Base-by-base conservation (phyloP, 2,888 invertebrate species). In the Drosophila paranaensis region DNA sequence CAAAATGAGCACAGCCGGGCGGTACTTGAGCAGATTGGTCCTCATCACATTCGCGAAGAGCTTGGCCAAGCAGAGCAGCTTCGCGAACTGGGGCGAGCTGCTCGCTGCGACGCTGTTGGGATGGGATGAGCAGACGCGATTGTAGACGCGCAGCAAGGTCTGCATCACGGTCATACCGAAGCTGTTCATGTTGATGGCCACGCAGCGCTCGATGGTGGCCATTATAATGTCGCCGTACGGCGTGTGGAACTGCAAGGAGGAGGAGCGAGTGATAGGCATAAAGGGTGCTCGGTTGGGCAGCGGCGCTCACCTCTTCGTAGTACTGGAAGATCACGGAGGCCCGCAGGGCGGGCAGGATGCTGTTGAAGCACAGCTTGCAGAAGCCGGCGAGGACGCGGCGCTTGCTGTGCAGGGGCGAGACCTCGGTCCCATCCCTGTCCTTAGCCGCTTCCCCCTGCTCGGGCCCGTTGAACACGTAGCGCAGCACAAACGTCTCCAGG, bases 361-460 rank as follows among this genome's bases (percentile, higher is more conserved):
- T 30, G 40, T 8, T 16, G 13, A 30, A 16, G n/a, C 13, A n/a
- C 2, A 55, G 40, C n/a, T 30, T 55, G 5, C 55, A 55, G 55
- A 13, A 55, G 27, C 16, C 5, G 40, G 16, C 8, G 1, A 55
- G 55, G 8, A 55, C 13, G 27, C 40, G 39, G 3, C 55, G 55
- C 16, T 55, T 55, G 25, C 8, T 39, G 10, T 39, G 11, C 6
- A 27, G n/a, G 2, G 10, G 0, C 1, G n/a, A 5, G n/a, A n/a
- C 2, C 1, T 6, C 3, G 9, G 10, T 16, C 5, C 9, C 25
- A 27, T 27, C 27, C 27, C 27, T 27, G 0, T 14, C 14, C 1
- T 0, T 25, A 0, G 35, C 1, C 35, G 2, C 6, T 0, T 48
- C 11, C 0, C 2, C 25, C 1, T 37, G 5, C 14, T 0, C 2